These are phyloP conservation scores for Chrysolina americana DNA, from an alignment of 2,888 invertebrate species.

Conservation along the genomic window DNA sequence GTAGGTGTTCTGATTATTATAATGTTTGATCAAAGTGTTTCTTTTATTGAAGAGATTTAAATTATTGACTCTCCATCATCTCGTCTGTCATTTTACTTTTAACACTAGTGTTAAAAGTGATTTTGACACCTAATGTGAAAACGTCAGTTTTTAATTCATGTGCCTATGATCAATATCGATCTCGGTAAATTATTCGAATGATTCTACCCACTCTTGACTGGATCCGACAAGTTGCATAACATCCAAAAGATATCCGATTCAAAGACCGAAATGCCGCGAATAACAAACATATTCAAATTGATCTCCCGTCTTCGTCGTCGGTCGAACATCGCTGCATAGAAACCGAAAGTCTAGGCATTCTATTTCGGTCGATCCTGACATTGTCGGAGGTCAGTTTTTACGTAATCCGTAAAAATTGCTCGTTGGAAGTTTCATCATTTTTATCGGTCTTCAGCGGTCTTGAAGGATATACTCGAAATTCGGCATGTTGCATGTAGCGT, in stretches of 20 bases:
- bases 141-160: no score
- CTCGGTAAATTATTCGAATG: background rate
- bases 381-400: constrained; percentile 69
- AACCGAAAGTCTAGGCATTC: constrained; percentile 57
- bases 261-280: background rate
- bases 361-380: constrained; percentile 63
- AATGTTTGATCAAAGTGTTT: no score
- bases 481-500: background rate
- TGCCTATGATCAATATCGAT: background rate
- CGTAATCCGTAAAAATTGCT: constrained; percentile 59
- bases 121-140: no score
- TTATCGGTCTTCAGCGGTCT: background rate
- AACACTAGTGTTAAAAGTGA: no score
- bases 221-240: constrained; percentile 15
- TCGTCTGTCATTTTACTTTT: no score
- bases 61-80: no score
- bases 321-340: constrained; percentile 45
- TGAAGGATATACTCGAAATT: background rate
- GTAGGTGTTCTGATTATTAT: no score
- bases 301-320: constrained; percentile 19
- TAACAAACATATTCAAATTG: constrained; percentile 22
- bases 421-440: constrained; percentile 23
- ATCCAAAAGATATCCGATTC: constrained; percentile 3
- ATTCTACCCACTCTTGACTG: background rate
- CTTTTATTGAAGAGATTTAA: no score